Conservation (phyloP, 1,140 invertebrate genomes). For the Macrocentrus cingulum region DNA sequence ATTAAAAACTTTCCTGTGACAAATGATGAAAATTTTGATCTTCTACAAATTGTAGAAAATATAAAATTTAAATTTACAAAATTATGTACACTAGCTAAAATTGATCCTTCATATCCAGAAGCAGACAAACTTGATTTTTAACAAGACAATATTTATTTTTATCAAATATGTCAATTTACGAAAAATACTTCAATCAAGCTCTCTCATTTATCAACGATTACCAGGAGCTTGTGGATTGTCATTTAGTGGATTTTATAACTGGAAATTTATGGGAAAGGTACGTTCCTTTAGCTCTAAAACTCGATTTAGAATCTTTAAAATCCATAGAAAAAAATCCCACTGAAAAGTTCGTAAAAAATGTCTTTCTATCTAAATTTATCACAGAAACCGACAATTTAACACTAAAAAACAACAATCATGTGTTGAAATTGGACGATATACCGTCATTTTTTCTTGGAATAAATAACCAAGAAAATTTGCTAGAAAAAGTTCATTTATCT, state of each 20-base stretch:
- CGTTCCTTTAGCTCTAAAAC: conserved; percentile 61
- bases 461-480: conserved; percentile 5
- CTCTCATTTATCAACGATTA: conserved; percentile 63
- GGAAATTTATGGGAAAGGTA: conserved; percentile 67
- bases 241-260: conserved; percentile 80
- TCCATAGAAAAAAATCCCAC: conserved; percentile 18
- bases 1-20: conserved; percentile 67
- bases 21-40: conserved; percentile 68
- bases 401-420: conserved; percentile 28
- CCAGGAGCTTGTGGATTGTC: conserved; percentile 70
- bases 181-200: conserved; percentile 59
- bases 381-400: conserved; percentile 32
- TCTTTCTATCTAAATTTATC: conserved; percentile 35
- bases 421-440: conserved; percentile 24
- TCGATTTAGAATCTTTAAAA: conserved; percentile 58
- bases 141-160: conserved; percentile 24
- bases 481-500: background rate
- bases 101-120: conserved; percentile 59
- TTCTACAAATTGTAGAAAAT: conserved; percentile 62
- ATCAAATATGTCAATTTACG: conserved; percentile 34
- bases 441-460: background rate
- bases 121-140: conserved; percentile 59
- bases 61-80: conserved; percentile 70
- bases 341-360: background rate
- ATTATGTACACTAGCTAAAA: conserved; percentile 68